A percentile compares a stretch with the other conserved stretches of the same genome.
phyloP scores from a whole-genome alignment of 2,888 invertebrate species.

The Andrena fulva region DNA sequence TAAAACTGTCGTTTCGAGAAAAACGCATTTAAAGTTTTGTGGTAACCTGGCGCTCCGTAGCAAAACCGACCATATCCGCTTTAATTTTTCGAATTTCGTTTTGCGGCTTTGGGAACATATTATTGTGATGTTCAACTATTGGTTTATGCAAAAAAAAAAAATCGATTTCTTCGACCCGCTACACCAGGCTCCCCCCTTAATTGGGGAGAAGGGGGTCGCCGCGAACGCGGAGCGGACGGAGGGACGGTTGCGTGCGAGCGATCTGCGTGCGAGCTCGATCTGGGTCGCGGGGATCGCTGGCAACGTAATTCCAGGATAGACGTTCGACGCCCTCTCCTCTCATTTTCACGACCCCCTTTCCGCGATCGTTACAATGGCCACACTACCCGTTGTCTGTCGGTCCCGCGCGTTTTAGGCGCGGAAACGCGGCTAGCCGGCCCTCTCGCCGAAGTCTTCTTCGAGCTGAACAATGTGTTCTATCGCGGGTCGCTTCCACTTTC shows the following conservation, averaged over 20 bases:
- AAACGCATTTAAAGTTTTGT: too few species aligned
- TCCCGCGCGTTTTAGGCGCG: background rate
- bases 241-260: constrained; percentile 54
- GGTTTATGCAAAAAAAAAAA: too few species aligned
- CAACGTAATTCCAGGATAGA: constrained; percentile 58
- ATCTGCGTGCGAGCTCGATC: constrained; percentile 50
- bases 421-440: background rate
- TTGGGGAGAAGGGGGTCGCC: constrained; percentile 12
- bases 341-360: constrained; percentile 36
- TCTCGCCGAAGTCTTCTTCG: background rate
- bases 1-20: too few species aligned
- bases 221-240: constrained; percentile 33
- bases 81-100: too few species aligned
- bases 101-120: too few species aligned
- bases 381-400: background rate
- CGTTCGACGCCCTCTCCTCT: constrained; percentile 31
- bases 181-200: too few species aligned
- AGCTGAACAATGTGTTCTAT: too few species aligned
- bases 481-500: too few species aligned
- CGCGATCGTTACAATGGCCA: background rate
- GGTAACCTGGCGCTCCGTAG: too few species aligned
- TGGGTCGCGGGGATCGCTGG: constrained; percentile 58
- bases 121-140: too few species aligned
- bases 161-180: too few species aligned
- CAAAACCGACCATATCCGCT: too few species aligned